Evolutionary conservation across 2,113 vertebrate species (phyloP).

Genomic region (Gallinago undulata): DNA sequence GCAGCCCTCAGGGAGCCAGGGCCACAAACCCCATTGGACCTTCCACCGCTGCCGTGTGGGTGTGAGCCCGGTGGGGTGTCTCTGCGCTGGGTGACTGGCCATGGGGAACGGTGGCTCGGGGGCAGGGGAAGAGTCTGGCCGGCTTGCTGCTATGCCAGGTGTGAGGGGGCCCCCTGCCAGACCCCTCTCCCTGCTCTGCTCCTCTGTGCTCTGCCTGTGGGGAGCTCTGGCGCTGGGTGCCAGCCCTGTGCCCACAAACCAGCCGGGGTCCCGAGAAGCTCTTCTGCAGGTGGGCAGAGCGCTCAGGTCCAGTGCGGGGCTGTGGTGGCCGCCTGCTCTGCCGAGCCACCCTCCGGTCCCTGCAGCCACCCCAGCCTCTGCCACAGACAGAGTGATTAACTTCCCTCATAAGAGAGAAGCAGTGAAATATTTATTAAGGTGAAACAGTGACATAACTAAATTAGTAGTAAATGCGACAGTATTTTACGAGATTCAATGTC

Average conservation of each 20-base stretch:
- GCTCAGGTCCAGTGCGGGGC: background rate
- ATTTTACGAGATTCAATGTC: too few relatives aligned
- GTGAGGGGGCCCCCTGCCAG: background rate
- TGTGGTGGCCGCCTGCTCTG: background rate
- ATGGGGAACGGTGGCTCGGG: accelerated
- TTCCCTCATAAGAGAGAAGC: too few relatives aligned
- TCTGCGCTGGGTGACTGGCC: accelerated
- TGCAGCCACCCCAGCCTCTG: too few relatives aligned
- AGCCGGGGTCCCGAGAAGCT: background rate
- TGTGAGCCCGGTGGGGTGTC: background rate
- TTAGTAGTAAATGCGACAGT: too few relatives aligned
- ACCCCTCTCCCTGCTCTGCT: background rate
- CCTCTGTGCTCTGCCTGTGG: accelerated
- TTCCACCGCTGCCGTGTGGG: accelerated
- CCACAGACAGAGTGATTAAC: too few relatives aligned
- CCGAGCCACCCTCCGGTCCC: background rate
- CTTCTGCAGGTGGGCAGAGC: background rate
- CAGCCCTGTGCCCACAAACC: too few relatives aligned
- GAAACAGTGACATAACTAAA: too few relatives aligned
- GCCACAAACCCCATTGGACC: too few relatives aligned
- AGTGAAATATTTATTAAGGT: too few relatives aligned
- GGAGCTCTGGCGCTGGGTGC: background rate
- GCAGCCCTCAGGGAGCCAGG: accelerated
- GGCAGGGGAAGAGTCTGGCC: background rate
- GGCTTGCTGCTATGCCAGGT: background rate